Evolutionary conservation across 1,140 invertebrate species (phyloP).

Genomic region (Protaetia brevitarsis): DNA sequence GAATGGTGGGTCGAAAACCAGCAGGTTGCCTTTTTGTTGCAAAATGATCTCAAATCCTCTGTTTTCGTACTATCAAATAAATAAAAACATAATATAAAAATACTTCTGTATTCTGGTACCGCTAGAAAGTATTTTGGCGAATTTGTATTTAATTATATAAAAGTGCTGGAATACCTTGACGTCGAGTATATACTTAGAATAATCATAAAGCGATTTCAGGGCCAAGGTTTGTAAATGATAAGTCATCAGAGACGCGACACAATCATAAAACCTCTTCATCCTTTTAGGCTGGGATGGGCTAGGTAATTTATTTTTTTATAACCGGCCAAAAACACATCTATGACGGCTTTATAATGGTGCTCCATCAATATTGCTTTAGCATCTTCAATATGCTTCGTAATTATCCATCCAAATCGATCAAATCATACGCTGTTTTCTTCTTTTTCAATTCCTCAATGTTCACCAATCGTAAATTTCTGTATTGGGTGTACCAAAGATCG

Average conservation of each 20-base stretch:
- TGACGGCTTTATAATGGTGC: conserved; percentile 62
- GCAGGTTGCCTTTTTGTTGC: conserved; percentile 61
- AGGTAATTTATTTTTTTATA: conserved; percentile 75
- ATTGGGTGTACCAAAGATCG: conserved; percentile 74
- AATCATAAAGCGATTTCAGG: conserved; percentile 76
- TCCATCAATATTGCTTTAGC: conserved; percentile 55
- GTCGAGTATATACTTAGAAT: conserved; percentile 71
- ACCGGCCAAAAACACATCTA: conserved; percentile 65
- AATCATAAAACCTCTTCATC: conserved; percentile 78
- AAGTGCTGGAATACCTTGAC: too few relatives aligned
- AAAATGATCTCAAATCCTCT: conserved; percentile 75
- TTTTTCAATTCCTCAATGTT: conserved; percentile 55
- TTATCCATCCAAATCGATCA: conserved; percentile 56
- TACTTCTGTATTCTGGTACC: too few relatives aligned
- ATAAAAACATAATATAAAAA: conserved; percentile 28
- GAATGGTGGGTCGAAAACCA: conserved; percentile 79
- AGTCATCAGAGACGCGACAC: conserved; percentile 81
- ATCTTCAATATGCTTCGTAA: conserved; percentile 59
- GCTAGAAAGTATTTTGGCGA: too few relatives aligned
- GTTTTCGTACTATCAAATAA: conserved; percentile 61
- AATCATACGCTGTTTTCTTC: conserved; percentile 56
- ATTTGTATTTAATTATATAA: too few relatives aligned
- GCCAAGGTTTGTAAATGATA: conserved; percentile 77
- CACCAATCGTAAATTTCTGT: conserved; percentile 45
- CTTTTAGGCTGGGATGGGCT: conserved; percentile 62